Base-by-base conservation (phyloP, 2,797 vertebrate species). In the Mus caroli region DNA sequence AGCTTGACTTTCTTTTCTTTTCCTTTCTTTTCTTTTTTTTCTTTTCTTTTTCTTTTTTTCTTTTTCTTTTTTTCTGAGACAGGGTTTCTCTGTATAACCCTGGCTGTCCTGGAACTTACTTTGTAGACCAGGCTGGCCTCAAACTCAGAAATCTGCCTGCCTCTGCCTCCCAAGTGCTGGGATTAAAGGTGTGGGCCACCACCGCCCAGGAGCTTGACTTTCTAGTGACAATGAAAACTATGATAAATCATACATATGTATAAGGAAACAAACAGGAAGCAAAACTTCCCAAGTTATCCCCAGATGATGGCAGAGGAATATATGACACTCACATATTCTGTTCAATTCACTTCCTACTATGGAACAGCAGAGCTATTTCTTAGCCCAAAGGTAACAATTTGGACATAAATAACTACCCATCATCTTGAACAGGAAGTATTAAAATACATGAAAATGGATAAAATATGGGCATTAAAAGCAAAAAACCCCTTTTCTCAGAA, bases 401-500 rank as follows among this genome's bases (percentile, higher is more conserved):
- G 67, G 40, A 6, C 19, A 75, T 13, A 85, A 56, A 88, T 40
- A 34, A n/a, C 13, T 85, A 11, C 3, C 0, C 26, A 50, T 77
- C 26, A 14, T 15, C 84, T 91, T 64, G 77, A 22, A 15, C 75
- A 64, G 17, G 50, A 50, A 92, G 1, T 37, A n/a, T 60, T 54
- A 54, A 43, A n/a, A 24, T 93, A 78, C 14, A 46, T 37, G 8
- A 54, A 15, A 92, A 89, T 56, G n/a, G 8, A 40, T 71, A 73
- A 92, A 82, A 50, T 77, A 69, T 75, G 67, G 43, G 82, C 89
- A 88, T 91, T 85, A 92, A 13, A 92, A 94, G 22, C 77, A 64
- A 86, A 40, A 20, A 90, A 0, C 15, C 40, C 79, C 78, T 71
- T 58, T 77, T 37, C 34, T 40, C 22, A 26, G 43, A 28, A 14